These are phyloP conservation scores for Sminthurinus aureus DNA, from an alignment of 2,888 invertebrate genomes.

Conservation along the genomic window DNA sequence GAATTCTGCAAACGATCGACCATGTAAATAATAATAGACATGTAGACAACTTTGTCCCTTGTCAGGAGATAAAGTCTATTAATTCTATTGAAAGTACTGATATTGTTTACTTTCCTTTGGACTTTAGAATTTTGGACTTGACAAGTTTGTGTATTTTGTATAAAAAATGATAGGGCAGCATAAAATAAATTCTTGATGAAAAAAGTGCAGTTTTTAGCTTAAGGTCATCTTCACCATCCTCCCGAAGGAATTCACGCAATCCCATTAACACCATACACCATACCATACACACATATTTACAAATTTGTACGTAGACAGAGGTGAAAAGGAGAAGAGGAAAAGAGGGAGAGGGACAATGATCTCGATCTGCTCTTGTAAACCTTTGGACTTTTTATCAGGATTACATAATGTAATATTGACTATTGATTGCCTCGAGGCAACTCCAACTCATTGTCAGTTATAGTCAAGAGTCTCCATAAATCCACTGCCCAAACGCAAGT, in stretches of 20 bases:
- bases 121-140: not conserved
- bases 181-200: not conserved
- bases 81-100: no score
- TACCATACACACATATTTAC: not conserved
- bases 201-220: constrained; percentile 18
- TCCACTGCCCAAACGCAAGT: not conserved
- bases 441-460: not conserved
- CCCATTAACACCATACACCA: constrained; percentile 32
- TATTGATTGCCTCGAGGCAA: not conserved
- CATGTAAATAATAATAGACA: no score
- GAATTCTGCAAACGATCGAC: no score
- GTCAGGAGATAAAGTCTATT: no score
- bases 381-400: not conserved
- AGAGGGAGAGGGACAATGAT: not conserved
- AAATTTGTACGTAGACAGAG: no score
- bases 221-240: constrained; percentile 24
- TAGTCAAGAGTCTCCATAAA: not conserved
- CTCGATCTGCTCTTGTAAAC: not conserved
- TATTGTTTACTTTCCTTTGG: not conserved
- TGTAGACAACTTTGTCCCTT: no score
- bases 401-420: not conserved
- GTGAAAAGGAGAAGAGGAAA: no score
- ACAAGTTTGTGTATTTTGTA: no score
- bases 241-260: constrained; percentile 42
- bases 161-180: not conserved